These are phyloP conservation scores for Columbina picui DNA, from an alignment of 2,113 vertebrate genomes.

Conservation along the genomic window DNA sequence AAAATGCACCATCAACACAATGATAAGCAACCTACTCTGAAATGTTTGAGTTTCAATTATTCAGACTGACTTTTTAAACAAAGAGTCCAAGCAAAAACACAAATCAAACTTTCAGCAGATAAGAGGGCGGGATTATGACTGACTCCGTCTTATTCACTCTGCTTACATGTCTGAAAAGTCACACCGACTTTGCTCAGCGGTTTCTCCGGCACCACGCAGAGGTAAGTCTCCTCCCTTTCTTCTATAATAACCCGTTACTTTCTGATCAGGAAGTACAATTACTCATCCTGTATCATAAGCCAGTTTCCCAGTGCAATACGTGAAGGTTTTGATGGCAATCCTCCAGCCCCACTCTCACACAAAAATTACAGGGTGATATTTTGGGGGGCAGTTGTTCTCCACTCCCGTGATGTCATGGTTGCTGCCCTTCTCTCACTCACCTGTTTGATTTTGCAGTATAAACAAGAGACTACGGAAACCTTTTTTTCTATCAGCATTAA, in stretches of 20 bases:
- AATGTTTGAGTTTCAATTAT: neutral
- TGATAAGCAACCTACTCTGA: neutral
- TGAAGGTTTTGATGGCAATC: neutral
- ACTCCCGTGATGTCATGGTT: accelerated
- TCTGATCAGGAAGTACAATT: neutral
- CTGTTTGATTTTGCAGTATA: neutral
- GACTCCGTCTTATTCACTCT: neutral
- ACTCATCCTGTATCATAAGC: neutral
- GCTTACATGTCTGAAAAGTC: neutral
- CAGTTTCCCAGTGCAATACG: neutral
- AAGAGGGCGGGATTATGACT: neutral
- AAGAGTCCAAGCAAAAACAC: constrained; percentile 11
- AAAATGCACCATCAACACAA: neutral
- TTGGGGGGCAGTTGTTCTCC: neutral
- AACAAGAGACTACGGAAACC: neutral
- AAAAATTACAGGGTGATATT: neutral
- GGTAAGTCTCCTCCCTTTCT: neutral
- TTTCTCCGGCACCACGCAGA: neutral
- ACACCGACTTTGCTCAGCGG: neutral
- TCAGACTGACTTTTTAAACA: neutral
- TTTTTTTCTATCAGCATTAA: neutral
- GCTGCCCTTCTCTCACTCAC: neutral
- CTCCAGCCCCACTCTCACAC: neutral
- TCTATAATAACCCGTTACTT: neutral
- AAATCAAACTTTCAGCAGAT: constrained; percentile 4